Evolutionary conservation across 2,113 vertebrate genomes (phyloP).

Genomic region (Dryoscopus gambensis): DNA sequence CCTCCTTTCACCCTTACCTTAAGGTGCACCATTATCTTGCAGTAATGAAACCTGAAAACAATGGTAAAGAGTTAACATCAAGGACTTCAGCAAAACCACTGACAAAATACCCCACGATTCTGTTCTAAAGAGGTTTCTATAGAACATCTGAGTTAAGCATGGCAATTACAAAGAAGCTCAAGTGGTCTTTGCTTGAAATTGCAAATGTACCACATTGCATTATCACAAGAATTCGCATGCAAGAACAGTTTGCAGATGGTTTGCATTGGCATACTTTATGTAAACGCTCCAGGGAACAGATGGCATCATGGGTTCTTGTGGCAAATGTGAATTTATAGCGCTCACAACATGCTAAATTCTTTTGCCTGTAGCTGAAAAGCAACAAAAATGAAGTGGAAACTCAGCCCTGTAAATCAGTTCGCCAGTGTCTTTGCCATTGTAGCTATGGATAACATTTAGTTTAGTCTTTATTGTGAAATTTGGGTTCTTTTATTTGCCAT

Average conservation of each 20-base stretch:
- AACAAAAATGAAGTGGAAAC: slow-evolving; percentile 25
- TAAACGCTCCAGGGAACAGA: slow-evolving; percentile 72
- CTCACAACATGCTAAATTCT: slow-evolving; percentile 41
- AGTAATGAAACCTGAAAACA: not conserved
- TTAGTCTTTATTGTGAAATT: not conserved
- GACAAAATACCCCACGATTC: not conserved
- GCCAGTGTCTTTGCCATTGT: slow-evolving; percentile 10
- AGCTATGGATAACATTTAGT: slow-evolving; percentile 25
- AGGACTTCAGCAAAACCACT: slow-evolving; percentile 12
- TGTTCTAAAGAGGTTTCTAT: slow-evolving; percentile 44
- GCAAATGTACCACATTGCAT: slow-evolving; percentile 60
- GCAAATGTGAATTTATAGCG: slow-evolving; percentile 68
- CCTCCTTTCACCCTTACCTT: not conserved
- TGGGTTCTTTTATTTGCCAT: slow-evolving; percentile 7
- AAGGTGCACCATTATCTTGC: not conserved
- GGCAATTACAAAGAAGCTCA: slow-evolving; percentile 65
- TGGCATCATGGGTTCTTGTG: slow-evolving; percentile 63
- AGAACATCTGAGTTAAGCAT: slow-evolving; percentile 59
- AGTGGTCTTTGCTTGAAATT: slow-evolving; percentile 70
- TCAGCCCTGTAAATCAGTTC: slow-evolving; percentile 42
- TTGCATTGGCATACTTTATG: slow-evolving; percentile 67
- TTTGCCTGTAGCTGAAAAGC: slow-evolving; percentile 59
- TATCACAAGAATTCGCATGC: slow-evolving; percentile 50
- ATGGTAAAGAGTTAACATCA: slow-evolving; percentile 22
- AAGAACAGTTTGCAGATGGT: slow-evolving; percentile 71